phyloP scores from a whole-genome alignment of 1,140 invertebrate genomes.

The Drosophila sp. region DNA sequence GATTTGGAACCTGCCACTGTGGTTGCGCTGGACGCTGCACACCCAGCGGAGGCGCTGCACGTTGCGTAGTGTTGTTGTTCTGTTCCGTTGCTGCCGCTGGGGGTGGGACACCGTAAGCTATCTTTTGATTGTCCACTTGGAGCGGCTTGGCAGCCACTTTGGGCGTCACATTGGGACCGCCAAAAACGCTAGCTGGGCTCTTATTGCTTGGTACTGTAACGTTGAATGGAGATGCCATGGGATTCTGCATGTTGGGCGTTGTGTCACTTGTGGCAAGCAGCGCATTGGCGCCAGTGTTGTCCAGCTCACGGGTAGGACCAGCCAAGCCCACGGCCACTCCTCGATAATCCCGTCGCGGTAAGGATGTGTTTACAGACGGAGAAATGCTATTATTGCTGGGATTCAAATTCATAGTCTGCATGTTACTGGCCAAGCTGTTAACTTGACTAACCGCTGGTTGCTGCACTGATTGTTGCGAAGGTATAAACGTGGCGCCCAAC shows the following conservation, averaged over 20 bases:
- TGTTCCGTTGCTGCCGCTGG: slow-evolving; percentile 23
- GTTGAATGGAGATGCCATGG: slow-evolving; percentile 49
- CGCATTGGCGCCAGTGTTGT: slow-evolving; percentile 22
- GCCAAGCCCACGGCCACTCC: slow-evolving; percentile 48
- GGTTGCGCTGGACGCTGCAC: slow-evolving; percentile 14
- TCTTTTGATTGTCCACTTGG: slow-evolving; percentile 17
- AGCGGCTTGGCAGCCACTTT: slow-evolving; percentile 8
- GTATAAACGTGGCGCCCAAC: not conserved
- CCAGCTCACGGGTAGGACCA: slow-evolving; percentile 9
- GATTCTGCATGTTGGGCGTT: slow-evolving; percentile 27
- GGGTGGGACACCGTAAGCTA: slow-evolving; percentile 45
- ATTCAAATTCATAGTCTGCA: slow-evolving; percentile 68
- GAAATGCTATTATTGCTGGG: slow-evolving; percentile 48
- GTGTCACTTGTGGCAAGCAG: slow-evolving; percentile 17
- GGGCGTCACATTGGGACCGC: not conserved
- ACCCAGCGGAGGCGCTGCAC: slow-evolving; percentile 23
- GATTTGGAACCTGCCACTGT: slow-evolving; percentile 21
- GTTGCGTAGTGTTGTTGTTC: slow-evolving; percentile 52
- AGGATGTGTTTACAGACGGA: not conserved
- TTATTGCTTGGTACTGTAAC: slow-evolving; percentile 23
- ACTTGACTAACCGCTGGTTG: slow-evolving; percentile 22
- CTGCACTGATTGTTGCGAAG: slow-evolving; percentile 17
- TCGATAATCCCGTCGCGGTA: slow-evolving; percentile 40
- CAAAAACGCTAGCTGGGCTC: slow-evolving; percentile 51
- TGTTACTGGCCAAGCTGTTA: slow-evolving; percentile 49